Evolutionary conservation across 2,797 vertebrate species (phyloP).

Genomic region (Acrocephalus scirpaceus): DNA sequence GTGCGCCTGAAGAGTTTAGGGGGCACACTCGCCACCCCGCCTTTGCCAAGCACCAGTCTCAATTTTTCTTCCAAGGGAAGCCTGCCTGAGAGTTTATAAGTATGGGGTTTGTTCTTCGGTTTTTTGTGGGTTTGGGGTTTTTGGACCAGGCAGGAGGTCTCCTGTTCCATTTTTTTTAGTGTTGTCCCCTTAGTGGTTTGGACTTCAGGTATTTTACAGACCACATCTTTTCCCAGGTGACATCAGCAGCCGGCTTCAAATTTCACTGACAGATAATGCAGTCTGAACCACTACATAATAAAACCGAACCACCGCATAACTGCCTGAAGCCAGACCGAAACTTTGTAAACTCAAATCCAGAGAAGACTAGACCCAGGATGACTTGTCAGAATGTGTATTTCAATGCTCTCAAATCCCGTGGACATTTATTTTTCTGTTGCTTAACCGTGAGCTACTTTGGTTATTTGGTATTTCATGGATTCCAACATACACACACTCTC

Average conservation of each 20-base stretch:
- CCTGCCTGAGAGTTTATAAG: not conserved
- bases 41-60: not conserved
- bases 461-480: not conserved
- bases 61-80: not conserved
- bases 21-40: not conserved
- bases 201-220: not conserved
- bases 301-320: rapidly evolving
- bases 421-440: not conserved
- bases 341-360: not conserved
- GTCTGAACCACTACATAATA: not conserved
- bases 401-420: not conserved
- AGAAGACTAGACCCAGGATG: not conserved
- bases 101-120: not conserved
- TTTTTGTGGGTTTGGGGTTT: not conserved
- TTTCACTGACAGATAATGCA: not conserved
- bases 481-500: rapidly evolving
- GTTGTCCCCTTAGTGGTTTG: not conserved
- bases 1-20: not conserved
- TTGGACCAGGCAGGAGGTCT: not conserved
- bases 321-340: not conserved
- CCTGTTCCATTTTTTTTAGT: not conserved
- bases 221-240: not conserved
- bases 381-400: not conserved
- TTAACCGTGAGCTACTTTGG: rapidly evolving
- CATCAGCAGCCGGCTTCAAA: not conserved